Percentiles rank a stretch among this genome's conserved stretches.
phyloP scores from a whole-genome alignment of 2,113 vertebrate genomes.

The Tor tambroides region DNA sequence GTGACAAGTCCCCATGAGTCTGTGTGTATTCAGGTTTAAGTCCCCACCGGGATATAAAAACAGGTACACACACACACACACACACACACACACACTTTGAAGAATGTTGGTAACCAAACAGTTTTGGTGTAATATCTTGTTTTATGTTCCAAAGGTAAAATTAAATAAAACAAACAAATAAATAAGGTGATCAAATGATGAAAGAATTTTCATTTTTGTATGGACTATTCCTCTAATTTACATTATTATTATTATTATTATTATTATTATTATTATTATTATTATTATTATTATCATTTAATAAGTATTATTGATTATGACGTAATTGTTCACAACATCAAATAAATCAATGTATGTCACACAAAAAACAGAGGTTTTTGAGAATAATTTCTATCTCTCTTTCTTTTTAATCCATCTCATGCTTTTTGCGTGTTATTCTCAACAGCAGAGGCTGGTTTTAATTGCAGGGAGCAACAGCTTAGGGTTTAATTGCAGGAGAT shows the following conservation, averaged over 20 bases:
- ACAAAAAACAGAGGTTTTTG: background rate
- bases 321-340: background rate
- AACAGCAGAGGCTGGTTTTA: background rate
- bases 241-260: background rate
- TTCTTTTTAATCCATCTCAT: background rate
- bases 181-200: too few species aligned
- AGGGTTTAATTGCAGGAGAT: background rate
- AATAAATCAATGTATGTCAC: background rate
- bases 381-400: background rate
- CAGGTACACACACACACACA: too few species aligned
- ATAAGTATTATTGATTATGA: background rate
- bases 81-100: too few species aligned
- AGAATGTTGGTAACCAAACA: too few species aligned
- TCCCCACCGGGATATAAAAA: too few species aligned
- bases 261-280: background rate
- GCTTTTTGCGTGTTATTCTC: background rate
- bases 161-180: too few species aligned
- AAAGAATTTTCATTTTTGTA: too few species aligned
- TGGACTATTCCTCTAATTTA: too few species aligned
- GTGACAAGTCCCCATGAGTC: too few species aligned
- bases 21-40: too few species aligned
- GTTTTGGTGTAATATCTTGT: too few species aligned
- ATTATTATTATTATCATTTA: background rate
- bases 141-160: too few species aligned
- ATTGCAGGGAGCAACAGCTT: constrained; percentile 21